Evolutionary conservation across 2,888 invertebrate genomes (phyloP).

Genomic region (Zele albiditarsus): DNA sequence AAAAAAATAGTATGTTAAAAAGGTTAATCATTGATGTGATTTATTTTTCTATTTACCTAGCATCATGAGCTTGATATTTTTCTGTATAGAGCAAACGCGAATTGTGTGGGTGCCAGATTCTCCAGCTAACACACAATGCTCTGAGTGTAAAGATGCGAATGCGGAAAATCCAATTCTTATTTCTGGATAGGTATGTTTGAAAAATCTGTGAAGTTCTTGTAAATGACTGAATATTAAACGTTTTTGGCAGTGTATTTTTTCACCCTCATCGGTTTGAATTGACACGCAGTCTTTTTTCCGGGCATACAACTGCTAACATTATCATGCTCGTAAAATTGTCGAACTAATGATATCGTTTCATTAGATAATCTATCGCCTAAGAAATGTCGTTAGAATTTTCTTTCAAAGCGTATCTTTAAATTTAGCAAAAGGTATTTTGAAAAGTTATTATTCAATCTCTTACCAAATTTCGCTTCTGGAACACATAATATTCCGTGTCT

Average conservation of each 20-base stretch:
- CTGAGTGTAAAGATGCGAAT: conserved; percentile 31
- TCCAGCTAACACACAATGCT: conserved; percentile 38
- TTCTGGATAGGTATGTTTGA: conserved; percentile 16
- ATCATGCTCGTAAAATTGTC: conserved; percentile 28
- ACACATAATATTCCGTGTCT: conserved; percentile 23
- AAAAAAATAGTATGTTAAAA: not conserved
- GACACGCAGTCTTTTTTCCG: conserved; percentile 41
- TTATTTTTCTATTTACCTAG: conserved; percentile 9
- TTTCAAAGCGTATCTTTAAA: no score
- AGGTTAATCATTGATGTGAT: conserved; percentile 2
- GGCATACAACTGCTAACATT: conserved; percentile 35
- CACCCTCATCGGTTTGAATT: conserved; percentile 28
- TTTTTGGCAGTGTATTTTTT: conserved; percentile 27
- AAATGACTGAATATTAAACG: conserved; percentile 37
- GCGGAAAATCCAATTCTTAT: conserved; percentile 28
- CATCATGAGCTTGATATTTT: conserved; percentile 42
- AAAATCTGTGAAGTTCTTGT: conserved; percentile 33
- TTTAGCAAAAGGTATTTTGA: no score
- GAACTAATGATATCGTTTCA: not conserved
- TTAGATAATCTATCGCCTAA: conserved; percentile 11
- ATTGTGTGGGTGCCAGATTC: conserved; percentile 38
- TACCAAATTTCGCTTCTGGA: not conserved
- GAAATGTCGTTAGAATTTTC: conserved; percentile 16
- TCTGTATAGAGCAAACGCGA: conserved; percentile 37
- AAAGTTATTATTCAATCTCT: not conserved